A percentile compares a stretch with the other conserved stretches of the same genome.
Evolutionary conservation across 2,888 invertebrate species (phyloP).

Genomic region (Cancer borealis): DNA sequence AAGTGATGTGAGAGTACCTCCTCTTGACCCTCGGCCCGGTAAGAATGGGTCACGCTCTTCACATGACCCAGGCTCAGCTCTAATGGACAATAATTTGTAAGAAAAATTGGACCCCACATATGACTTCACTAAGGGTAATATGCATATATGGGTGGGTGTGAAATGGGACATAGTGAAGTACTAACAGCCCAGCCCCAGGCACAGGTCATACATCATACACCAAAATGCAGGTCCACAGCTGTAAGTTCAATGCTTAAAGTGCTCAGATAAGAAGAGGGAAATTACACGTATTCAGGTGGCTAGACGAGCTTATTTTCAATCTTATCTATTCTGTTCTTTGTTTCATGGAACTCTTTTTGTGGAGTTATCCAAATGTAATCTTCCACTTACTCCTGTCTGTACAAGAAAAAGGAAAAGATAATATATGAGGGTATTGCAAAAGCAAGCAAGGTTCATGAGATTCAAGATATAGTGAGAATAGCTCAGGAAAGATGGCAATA

Average conservation of each 20-base stretch:
- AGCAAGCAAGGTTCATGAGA: no score
- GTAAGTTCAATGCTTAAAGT: neutral
- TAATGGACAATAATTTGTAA: slow-evolving; percentile 18
- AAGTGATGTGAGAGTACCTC: slow-evolving; percentile 73
- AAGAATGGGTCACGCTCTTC: slow-evolving; percentile 76
- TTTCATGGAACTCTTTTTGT: neutral
- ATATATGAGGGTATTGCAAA: no score
- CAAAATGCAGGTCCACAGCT: neutral
- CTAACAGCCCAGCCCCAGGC: neutral
- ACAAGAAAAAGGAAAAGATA: no score
- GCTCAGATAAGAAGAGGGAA: no score
- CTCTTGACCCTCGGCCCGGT: slow-evolving; percentile 73
- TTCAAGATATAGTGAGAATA: neutral
- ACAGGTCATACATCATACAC: neutral
- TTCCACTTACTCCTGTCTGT: neutral
- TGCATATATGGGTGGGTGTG: neutral
- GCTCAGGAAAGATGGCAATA: neutral
- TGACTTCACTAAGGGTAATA: neutral
- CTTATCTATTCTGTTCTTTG: neutral
- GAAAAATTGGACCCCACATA: neutral
- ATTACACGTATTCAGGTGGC: neutral
- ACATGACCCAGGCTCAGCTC: slow-evolving; percentile 70
- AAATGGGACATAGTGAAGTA: neutral
- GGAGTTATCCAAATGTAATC: neutral
- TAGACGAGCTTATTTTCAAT: neutral